These are phyloP conservation scores for Helicoverpa assulta DNA, from an alignment of 2,888 invertebrate species.

Conservation along the genomic window DNA sequence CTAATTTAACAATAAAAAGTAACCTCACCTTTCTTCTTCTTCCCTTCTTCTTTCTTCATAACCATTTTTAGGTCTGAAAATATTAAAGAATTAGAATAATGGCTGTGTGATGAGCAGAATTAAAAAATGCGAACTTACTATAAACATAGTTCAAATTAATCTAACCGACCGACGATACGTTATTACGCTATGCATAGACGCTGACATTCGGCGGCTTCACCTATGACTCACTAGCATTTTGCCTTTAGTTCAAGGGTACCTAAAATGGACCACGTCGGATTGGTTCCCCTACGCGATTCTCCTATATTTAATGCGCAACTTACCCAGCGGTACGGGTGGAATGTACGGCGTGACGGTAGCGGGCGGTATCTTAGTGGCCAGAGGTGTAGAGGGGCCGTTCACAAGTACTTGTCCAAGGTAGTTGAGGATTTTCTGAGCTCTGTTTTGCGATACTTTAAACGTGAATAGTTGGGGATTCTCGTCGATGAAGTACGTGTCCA, in stretches of 20 bases:
- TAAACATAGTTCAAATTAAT: no score
- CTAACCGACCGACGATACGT: no score
- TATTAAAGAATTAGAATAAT: no score
- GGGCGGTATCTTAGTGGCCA: conserved; percentile 97
- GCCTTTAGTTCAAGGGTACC: conserved; percentile 20
- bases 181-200: no score
- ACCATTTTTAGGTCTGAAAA: no score
- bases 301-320: conserved; percentile 65
- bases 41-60: no score
- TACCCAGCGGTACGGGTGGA: conserved; percentile 94
- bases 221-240: conserved; percentile 2
- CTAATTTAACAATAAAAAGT: no score
- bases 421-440: conserved; percentile 98
- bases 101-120: no score
- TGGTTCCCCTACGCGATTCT: conserved; percentile 6
- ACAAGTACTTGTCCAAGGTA: conserved; percentile 98
- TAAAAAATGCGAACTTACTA: no score
- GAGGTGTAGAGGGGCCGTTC: conserved; percentile 98
- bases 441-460: conserved; percentile 96
- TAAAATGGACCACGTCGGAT: conserved; percentile 41
- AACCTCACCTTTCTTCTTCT: no score
- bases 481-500: conserved; percentile 99
- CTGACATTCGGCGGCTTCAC: no score
- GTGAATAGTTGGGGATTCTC: conserved; percentile 99
- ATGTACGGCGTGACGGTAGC: conserved; percentile 96